Evolutionary conservation across 2,888 invertebrate species (phyloP).

Genomic region (Augochlorella aurata): DNA sequence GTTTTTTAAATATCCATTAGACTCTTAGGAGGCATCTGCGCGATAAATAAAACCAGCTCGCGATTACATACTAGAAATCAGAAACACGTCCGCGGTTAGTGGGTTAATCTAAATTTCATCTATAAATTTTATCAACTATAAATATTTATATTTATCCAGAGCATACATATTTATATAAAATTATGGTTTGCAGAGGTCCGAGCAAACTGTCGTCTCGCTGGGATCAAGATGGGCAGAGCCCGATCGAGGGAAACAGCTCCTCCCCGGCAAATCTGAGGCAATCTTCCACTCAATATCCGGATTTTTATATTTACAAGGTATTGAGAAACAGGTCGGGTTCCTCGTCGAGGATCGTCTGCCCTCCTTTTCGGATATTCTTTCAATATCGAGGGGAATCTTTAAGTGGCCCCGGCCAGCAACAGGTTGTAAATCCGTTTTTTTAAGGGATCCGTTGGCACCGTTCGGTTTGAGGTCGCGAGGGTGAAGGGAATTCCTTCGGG

Average conservation of each 20-base stretch:
- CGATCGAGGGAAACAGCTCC: neutral
- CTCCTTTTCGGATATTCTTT: constrained; percentile 81
- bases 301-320: constrained; percentile 79
- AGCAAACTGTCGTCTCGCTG: neutral
- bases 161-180: neutral
- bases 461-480: constrained; percentile 80
- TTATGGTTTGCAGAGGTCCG: neutral
- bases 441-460: constrained; percentile 75
- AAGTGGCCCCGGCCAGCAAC: constrained; percentile 80
- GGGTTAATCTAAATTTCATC: no score
- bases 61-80: no score
- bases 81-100: no score
- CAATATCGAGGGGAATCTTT: constrained; percentile 82
- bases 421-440: constrained; percentile 82
- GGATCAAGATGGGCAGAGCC: neutral
- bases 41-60: no score
- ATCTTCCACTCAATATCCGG: constrained; percentile 77
- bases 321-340: constrained; percentile 68
- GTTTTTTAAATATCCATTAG: no score
- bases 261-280: constrained; percentile 44
- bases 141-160: neutral
- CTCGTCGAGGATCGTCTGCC: constrained; percentile 61
- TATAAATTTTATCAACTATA: neutral
- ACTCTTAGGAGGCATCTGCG: no score
- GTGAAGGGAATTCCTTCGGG: constrained; percentile 79